phyloP scores from a whole-genome alignment of 2,797 vertebrate genomes.

The Coregonus sp. region DNA sequence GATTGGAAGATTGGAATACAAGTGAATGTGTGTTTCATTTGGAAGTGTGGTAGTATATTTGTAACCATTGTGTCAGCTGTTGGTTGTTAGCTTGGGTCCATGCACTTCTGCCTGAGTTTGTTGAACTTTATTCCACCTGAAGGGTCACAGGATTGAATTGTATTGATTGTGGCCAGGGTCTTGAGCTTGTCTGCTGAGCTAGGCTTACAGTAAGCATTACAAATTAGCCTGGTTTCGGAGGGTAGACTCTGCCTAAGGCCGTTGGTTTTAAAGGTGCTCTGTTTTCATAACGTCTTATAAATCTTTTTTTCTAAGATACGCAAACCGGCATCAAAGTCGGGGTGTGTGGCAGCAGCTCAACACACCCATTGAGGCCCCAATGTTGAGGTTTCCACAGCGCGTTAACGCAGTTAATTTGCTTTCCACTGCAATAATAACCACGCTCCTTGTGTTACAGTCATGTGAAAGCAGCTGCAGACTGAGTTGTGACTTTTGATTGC shows the following conservation, averaged over 20 bases:
- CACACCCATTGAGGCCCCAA: slow-evolving; percentile 16
- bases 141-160: background rate
- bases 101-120: background rate
- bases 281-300: slow-evolving; percentile 17
- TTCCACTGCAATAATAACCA: slow-evolving; percentile 45
- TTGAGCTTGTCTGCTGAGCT: background rate
- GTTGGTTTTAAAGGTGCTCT: slow-evolving; percentile 15
- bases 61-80: slow-evolving; percentile 4
- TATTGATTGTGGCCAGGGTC: background rate
- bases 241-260: background rate
- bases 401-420: slow-evolving; percentile 49
- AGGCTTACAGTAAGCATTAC: background rate
- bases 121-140: background rate
- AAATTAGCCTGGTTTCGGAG: background rate
- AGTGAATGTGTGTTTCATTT: background rate
- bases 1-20: background rate
- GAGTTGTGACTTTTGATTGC: slow-evolving; percentile 18
- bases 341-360: background rate
- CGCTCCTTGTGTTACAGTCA: slow-evolving; percentile 52
- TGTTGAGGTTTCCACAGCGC: slow-evolving; percentile 32
- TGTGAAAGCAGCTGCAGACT: slow-evolving; percentile 54
- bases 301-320: background rate
- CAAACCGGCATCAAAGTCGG: background rate
- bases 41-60: background rate
- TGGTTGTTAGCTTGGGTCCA: background rate